Evolutionary conservation across 2,797 vertebrate genomes (phyloP).

Genomic region (Squalus acanthias): DNA sequence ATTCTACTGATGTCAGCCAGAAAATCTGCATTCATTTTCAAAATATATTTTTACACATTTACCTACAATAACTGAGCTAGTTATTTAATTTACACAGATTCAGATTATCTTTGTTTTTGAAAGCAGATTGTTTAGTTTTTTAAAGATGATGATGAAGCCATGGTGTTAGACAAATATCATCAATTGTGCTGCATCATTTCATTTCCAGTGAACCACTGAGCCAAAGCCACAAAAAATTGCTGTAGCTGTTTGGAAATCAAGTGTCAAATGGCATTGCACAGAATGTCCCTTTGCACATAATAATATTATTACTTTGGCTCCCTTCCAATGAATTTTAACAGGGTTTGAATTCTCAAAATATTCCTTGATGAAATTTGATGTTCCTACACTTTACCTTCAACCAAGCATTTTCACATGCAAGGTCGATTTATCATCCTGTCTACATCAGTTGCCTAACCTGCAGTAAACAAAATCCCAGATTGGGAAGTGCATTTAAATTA

Average conservation of each 20-base stretch:
- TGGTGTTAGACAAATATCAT: background rate
- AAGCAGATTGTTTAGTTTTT: background rate
- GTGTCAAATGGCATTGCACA: background rate
- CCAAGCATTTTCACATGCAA: background rate
- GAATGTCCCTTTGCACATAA: background rate
- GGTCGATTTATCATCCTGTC: background rate
- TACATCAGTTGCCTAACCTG: background rate
- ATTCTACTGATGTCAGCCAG: background rate
- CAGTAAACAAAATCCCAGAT: background rate
- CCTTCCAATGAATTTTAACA: background rate
- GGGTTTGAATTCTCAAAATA: background rate
- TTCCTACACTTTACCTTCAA: background rate
- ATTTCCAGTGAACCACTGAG: background rate
- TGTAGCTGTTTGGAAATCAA: background rate
- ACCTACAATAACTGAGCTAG: background rate
- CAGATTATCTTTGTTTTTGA: background rate
- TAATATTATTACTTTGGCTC: background rate
- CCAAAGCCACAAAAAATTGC: background rate
- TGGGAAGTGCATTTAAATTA: background rate
- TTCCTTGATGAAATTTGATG: background rate
- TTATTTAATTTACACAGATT: background rate
- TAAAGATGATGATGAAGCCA: too few species aligned
- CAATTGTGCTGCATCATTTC: too few species aligned
- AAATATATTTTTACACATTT: background rate
- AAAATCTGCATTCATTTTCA: background rate